A percentile compares a stretch with the other conserved stretches of the same genome.
Evolutionary conservation across 2,888 invertebrate genomes (phyloP).

Genomic region (Laspeyria flexula): DNA sequence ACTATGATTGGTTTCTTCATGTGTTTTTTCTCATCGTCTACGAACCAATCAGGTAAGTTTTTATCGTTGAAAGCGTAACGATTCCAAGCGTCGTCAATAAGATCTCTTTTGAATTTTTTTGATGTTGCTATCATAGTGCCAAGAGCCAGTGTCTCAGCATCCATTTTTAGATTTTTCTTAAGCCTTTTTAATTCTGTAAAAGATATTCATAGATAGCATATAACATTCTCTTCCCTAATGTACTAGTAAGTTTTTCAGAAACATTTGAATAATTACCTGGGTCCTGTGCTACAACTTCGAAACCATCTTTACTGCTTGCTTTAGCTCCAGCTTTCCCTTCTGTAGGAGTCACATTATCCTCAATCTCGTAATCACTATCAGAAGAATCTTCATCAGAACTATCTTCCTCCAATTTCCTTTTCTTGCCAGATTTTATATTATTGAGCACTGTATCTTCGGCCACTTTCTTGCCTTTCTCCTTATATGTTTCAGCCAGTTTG

Average conservation of each 20-base stretch:
- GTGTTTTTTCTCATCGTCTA: constrained; percentile 96
- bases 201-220: background rate
- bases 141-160: constrained; percentile 95
- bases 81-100: constrained; percentile 97
- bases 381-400: constrained; percentile 76
- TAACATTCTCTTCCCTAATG: too few species aligned
- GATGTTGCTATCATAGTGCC: constrained; percentile 96
- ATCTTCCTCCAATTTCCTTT: constrained; percentile 68
- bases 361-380: constrained; percentile 82
- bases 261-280: constrained; percentile 65
- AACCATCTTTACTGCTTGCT: constrained; percentile 83
- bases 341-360: constrained; percentile 62
- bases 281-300: constrained; percentile 89
- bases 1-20: constrained; percentile 94
- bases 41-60: constrained; percentile 98
- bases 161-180: constrained; percentile 89
- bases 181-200: constrained; percentile 76
- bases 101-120: constrained; percentile 95
- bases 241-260: background rate
- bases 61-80: constrained; percentile 96
- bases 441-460: constrained; percentile 51
- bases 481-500: constrained; percentile 89
- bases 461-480: constrained; percentile 88
- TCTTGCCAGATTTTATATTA: constrained; percentile 41
- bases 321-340: constrained; percentile 55